phyloP scores from a whole-genome alignment of 2,888 invertebrate species.

The Cyclophora punctaria region DNA sequence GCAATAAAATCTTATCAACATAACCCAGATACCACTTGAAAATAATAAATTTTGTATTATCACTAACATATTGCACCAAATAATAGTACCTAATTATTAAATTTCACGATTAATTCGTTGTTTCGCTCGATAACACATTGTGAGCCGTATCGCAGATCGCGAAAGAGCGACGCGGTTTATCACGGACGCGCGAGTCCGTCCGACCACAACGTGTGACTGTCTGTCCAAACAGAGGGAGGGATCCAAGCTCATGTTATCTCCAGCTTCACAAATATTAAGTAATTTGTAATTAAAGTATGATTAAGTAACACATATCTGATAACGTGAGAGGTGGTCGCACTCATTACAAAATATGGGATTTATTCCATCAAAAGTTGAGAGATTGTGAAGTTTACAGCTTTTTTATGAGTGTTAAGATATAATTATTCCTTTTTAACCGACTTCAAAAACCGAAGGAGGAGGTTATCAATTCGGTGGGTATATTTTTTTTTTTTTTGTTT shows the following conservation, averaged over 20 bases:
- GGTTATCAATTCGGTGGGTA: no score
- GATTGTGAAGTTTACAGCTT: no score
- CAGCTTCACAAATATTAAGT: background rate
- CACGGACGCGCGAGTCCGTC: slow-evolving; percentile 21
- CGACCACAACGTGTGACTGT: slow-evolving; percentile 34
- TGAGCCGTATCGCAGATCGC: slow-evolving; percentile 6
- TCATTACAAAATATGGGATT: no score
- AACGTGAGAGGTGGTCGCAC: no score
- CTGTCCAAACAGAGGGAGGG: slow-evolving; percentile 41
- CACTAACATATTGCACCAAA: slow-evolving; percentile 37
- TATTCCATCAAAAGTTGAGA: no score
- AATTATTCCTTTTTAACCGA: no score
- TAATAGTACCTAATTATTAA: slow-evolving; percentile 6
- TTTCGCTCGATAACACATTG: background rate
- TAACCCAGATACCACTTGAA: slow-evolving; percentile 24
- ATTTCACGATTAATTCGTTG: background rate
- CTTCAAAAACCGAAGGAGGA: no score
- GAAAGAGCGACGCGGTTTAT: slow-evolving; percentile 2
- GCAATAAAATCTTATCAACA: slow-evolving; percentile 29
- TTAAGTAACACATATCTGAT: no score
- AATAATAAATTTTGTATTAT: slow-evolving; percentile 21
- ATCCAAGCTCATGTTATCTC: slow-evolving; percentile 1
- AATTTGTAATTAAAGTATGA: no score
- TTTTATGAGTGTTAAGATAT: no score
- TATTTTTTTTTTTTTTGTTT: no score